These are phyloP conservation scores for Nycticorax nycticorax DNA, from an alignment of 2,113 vertebrate genomes.

Conservation along the genomic window DNA sequence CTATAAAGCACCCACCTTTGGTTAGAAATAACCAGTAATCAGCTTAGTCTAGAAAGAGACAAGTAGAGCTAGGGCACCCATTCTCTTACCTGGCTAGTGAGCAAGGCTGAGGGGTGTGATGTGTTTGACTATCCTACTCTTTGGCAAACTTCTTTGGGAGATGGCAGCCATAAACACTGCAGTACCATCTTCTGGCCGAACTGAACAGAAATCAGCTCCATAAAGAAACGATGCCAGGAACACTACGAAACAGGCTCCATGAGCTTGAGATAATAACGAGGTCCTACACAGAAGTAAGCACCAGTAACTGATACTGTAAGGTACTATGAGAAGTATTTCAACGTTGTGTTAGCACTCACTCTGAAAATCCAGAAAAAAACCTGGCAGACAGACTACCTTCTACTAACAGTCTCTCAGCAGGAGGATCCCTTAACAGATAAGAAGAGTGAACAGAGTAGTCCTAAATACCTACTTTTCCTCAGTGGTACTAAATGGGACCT, in stretches of 20 bases:
- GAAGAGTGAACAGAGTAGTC: background rate
- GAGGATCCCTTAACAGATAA: background rate
- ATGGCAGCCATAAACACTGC: background rate
- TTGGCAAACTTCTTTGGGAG: background rate
- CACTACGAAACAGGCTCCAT: background rate
- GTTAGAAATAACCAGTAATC: background rate
- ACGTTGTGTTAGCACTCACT: background rate
- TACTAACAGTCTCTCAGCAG: background rate
- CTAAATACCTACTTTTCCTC: background rate
- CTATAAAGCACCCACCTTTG: background rate
- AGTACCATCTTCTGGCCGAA: background rate
- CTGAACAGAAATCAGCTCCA: background rate
- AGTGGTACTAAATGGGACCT: background rate
- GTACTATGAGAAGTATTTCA: background rate
- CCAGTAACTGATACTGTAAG: background rate
- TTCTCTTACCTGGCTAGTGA: background rate
- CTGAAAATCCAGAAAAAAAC: background rate
- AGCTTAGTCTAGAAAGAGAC: background rate
- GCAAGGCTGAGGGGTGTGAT: background rate
- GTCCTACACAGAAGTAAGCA: background rate
- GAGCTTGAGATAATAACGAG: background rate
- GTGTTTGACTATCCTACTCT: background rate
- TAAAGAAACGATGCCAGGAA: background rate
- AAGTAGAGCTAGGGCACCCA: background rate
- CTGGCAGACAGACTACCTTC: background rate